Percentiles rank a stretch among this genome's conserved stretches.
Evolutionary conservation across 2,888 invertebrate genomes (phyloP).

Genomic region (Rotaria sp.): DNA sequence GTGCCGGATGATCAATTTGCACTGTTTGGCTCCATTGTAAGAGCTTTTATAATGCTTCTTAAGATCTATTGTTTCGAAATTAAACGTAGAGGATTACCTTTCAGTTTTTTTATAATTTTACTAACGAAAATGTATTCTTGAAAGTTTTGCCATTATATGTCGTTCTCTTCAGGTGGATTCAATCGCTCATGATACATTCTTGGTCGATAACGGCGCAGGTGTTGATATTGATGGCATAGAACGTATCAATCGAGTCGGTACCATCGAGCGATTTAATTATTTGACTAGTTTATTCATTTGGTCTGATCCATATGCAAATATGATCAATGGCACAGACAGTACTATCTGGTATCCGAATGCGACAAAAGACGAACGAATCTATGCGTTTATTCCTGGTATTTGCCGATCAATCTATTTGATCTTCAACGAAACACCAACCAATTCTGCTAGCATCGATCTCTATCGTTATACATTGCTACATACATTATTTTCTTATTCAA

Average conservation of each 20-base stretch:
- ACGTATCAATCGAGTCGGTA: neutral
- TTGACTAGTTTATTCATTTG: constrained; percentile 42
- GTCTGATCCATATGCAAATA: constrained; percentile 48
- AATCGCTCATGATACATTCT: neutral
- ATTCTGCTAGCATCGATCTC: no score
- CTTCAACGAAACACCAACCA: no score
- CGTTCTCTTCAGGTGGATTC: neutral
- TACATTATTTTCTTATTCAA: constrained; percentile 44
- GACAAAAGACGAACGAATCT: constrained; percentile 31
- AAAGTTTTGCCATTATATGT: rapidly evolving
- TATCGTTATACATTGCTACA: constrained; percentile 28
- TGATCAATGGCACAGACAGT: constrained; percentile 51
- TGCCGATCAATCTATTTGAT: no score
- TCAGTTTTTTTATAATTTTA: neutral
- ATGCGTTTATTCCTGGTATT: neutral
- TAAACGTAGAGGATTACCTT: no score
- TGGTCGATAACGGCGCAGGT: neutral
- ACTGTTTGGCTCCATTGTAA: neutral
- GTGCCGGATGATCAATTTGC: neutral
- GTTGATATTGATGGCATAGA: neutral
- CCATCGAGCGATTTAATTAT: neutral
- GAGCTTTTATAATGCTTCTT: no score
- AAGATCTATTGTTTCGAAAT: no score
- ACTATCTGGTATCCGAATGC: constrained; percentile 40
- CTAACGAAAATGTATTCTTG: no score